These are phyloP conservation scores for Trichopoda pennipes DNA, from an alignment of 2,888 invertebrate species.

Conservation along the genomic window DNA sequence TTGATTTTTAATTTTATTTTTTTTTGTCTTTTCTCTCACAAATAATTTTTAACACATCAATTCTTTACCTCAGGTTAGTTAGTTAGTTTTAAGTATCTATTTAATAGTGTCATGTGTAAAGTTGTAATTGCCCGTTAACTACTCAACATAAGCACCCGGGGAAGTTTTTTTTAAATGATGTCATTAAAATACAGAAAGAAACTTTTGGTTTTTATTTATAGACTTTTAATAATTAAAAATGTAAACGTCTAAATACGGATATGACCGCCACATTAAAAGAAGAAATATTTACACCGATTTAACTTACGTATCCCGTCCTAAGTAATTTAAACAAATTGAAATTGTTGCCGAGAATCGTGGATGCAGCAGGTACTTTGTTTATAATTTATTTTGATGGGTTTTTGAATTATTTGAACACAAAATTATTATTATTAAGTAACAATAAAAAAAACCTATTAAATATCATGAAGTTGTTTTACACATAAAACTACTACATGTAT, in stretches of 20 bases:
- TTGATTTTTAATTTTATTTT: no score
- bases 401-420: conserved; percentile 13
- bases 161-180: neutral
- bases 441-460: conserved; percentile 16
- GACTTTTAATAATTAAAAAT: neutral
- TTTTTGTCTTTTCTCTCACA: no score
- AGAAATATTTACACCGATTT: neutral
- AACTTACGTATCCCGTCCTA: conserved; percentile 12
- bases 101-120: no score
- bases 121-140: no score
- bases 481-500: no score
- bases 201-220: conserved; percentile 19
- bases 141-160: neutral
- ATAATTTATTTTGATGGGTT: conserved; percentile 12
- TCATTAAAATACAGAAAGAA: conserved; percentile 5
- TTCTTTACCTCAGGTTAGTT: no score
- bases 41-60: no score
- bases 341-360: neutral
- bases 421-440: conserved; percentile 14
- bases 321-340: conserved; percentile 8
- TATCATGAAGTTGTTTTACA: no score
- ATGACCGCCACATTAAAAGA: conserved; percentile 7
- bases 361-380: neutral
- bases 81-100: no score
- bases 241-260: conserved; percentile 11